phyloP scores from a whole-genome alignment of 2,113 vertebrate species.

The Crocuta crocuta region DNA sequence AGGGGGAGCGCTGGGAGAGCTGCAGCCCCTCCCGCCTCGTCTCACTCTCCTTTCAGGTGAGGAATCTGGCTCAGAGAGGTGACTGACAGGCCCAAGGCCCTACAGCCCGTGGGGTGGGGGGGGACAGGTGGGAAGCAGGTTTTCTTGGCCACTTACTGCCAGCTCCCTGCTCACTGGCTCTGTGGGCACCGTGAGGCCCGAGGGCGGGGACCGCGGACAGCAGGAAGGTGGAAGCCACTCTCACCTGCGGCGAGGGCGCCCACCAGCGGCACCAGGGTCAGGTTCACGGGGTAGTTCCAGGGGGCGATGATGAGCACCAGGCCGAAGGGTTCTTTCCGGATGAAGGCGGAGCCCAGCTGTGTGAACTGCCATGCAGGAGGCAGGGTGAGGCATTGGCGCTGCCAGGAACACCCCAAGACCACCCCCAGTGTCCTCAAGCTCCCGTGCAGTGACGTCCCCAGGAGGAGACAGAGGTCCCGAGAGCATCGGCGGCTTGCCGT shows the following conservation, averaged over 20 bases:
- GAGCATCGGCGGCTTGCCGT: neutral
- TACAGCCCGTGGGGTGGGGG: neutral
- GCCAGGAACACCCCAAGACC: rapidly evolving
- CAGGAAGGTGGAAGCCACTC: neutral
- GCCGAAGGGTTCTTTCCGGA: constrained; percentile 92
- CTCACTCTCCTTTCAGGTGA: neutral
- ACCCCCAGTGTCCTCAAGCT: neutral
- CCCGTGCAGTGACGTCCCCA: neutral
- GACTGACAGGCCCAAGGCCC: neutral
- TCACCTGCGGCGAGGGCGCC: constrained; percentile 93
- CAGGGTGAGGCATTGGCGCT: neutral
- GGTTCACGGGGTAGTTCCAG: constrained; percentile 92
- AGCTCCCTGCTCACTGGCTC: neutral
- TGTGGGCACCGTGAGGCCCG: neutral
- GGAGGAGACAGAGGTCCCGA: neutral
- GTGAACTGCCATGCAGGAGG: constrained; percentile 82
- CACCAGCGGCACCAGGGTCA: constrained; percentile 90
- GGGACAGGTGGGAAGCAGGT: neutral
- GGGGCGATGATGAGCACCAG: constrained; percentile 90
- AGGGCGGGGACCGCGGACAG: neutral
- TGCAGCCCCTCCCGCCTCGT: rapidly evolving
- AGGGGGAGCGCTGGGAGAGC: neutral
- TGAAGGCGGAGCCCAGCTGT: constrained; percentile 88
- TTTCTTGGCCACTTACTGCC: neutral
- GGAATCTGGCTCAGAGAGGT: neutral